Evolutionary conservation across 2,797 vertebrate species (phyloP).

Genomic region (Vipera ursinii): DNA sequence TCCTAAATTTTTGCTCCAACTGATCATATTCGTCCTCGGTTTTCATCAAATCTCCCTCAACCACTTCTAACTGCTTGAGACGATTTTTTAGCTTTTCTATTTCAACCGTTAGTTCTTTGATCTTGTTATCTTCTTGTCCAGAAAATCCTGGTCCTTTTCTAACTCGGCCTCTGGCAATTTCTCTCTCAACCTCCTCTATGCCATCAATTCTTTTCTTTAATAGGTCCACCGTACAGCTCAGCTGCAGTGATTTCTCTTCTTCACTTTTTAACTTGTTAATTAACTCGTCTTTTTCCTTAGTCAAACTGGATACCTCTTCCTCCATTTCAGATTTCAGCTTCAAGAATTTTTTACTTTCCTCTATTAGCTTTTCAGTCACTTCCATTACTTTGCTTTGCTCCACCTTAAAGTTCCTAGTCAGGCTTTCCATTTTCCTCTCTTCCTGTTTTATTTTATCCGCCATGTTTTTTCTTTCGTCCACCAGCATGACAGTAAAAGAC

Average conservation of each 20-base stretch:
- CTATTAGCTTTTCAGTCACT: slow-evolving; percentile 94
- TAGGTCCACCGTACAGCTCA: slow-evolving; percentile 75
- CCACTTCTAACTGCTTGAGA: slow-evolving; percentile 90
- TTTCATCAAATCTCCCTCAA: slow-evolving; percentile 95
- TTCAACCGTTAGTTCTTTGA: slow-evolving; percentile 85
- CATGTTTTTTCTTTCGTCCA: slow-evolving; percentile 91
- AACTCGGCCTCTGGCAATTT: slow-evolving; percentile 70
- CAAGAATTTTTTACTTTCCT: slow-evolving; percentile 94
- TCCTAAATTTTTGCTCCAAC: slow-evolving; percentile 90
- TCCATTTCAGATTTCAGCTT: slow-evolving; percentile 95
- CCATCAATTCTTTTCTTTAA: slow-evolving; percentile 83
- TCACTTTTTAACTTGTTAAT: slow-evolving; percentile 77
- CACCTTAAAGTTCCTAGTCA: slow-evolving; percentile 83
- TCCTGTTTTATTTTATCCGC: slow-evolving; percentile 89
- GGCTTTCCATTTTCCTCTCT: slow-evolving; percentile 83
- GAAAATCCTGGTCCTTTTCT: slow-evolving; percentile 71
- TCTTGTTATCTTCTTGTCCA: slow-evolving; percentile 82
- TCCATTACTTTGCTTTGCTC: slow-evolving; percentile 93
- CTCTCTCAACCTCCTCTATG: slow-evolving; percentile 80
- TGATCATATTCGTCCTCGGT: slow-evolving; percentile 95
- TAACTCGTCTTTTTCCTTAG: slow-evolving; percentile 84
- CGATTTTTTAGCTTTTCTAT: slow-evolving; percentile 87
- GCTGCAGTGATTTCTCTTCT: slow-evolving; percentile 81
- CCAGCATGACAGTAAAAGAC: slow-evolving; percentile 89
- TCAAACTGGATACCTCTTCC: slow-evolving; percentile 77